phyloP scores from a whole-genome alignment of 2,113 vertebrate genomes.

The Mirza zaza region DNA sequence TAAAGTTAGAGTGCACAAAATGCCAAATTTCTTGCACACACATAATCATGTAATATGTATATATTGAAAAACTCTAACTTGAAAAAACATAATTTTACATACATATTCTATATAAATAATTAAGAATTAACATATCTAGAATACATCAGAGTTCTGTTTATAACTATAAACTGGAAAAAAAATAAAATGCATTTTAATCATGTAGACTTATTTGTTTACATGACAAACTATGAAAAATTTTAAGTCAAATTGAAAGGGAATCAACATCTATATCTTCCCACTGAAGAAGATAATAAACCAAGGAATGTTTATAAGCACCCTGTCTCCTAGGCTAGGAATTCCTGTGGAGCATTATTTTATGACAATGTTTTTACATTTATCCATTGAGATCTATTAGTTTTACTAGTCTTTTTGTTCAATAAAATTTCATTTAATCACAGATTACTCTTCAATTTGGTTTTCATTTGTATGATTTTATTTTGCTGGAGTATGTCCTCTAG shows the following conservation, averaged over 20 bases:
- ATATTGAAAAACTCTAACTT: not conserved
- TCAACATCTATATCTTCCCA: not conserved
- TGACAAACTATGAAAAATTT: not conserved
- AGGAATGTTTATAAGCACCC: not conserved
- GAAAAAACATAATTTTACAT: not conserved
- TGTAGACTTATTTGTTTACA: not conserved
- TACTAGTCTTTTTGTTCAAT: not conserved
- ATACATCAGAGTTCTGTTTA: not conserved
- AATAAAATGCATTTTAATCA: not conserved
- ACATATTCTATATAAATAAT: not conserved
- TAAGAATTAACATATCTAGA: not conserved
- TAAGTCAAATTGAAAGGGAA: not conserved
- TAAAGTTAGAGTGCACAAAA: not conserved
- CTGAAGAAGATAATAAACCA: not conserved
- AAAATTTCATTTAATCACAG: not conserved
- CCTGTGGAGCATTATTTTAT: not conserved
- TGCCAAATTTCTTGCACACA: not conserved
- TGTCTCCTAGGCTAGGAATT: not conserved
- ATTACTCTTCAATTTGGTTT: not conserved
- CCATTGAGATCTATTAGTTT: not conserved
- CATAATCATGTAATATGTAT: not conserved
- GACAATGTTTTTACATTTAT: not conserved
- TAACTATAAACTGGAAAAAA: not conserved
- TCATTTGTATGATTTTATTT: not conserved
- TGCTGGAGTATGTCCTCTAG: not conserved